Evolutionary conservation across 1,140 invertebrate genomes (phyloP), one percentile per base, ranked within the genome.

Genomic region (Holotrichia oblita): DNA sequence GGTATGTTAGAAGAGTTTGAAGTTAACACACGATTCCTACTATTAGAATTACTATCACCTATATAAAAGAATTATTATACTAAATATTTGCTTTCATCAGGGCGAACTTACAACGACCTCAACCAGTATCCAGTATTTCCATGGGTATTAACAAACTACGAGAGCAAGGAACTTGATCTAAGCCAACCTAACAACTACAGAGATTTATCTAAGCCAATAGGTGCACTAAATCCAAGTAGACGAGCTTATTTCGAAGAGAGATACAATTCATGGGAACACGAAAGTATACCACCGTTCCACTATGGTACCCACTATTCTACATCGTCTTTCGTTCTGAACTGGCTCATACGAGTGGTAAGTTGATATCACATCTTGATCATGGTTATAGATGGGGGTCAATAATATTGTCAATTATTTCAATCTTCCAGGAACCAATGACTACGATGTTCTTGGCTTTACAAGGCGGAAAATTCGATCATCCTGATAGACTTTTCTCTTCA

Each of bases 221-320:
- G 98, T 61, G 98, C 98, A 0, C 87, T 99, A 80, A 99, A 99
- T 89, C 98, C 97, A 2, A 96, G 95, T 81, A 91, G 98, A 59
- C 92, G 95, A 83, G 95, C 95, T 7, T 99, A 99, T 88, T 99
- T 99, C 88, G 97, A 99, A 85, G 98, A 99, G 84, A 91, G 98
- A 12, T 99, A 98, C 88, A 94, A 95, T 83, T 94, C 92, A 61
- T 99, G 98, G 98, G 98, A 99, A 85, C 97, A 99, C 87, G 97
- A 98, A 80, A 96, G 95, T 82, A 99, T 99, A 85, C 97, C 98
- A 41, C 96, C 98, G 8, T 99, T 99, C 90, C 98, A 99, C 89
- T 99, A 99, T 86, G 99, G 99, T 76, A 99, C 98, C 9, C 98
- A 99, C 89, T 99, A 99, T 87, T 99, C 98, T 22, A 99, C 98